A percentile compares a stretch with the other conserved stretches of the same genome.
phyloP scores from a whole-genome alignment of 2,888 invertebrate genomes.

The Eumacrocentrus americanus region DNA sequence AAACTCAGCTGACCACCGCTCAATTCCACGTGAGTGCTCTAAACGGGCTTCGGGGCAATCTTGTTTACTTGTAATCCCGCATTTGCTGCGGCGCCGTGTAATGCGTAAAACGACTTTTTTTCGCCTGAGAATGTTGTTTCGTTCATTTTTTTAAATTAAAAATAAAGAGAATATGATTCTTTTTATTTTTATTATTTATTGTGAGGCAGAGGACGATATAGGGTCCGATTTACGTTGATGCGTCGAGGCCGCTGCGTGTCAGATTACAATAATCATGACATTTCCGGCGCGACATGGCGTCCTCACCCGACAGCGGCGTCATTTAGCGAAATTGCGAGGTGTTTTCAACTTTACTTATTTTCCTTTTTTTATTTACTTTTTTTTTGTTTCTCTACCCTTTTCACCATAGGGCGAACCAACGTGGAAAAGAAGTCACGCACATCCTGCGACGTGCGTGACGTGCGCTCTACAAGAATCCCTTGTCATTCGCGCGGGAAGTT shows the following conservation, averaged over 20 bases:
- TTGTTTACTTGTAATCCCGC: neutral
- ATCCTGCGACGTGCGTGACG: conserved; percentile 33
- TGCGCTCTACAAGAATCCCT: conserved; percentile 2
- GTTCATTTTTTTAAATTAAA: too few species aligned
- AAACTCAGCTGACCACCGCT: neutral
- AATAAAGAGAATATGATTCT: too few species aligned
- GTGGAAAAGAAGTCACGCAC: conserved; percentile 33
- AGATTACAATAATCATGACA: conserved; percentile 25
- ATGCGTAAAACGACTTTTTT: neutral
- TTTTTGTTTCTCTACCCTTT: conserved; percentile 5
- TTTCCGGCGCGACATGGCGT: conserved; percentile 18
- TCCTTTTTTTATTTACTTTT: conserved; percentile 14
- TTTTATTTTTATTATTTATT: too few species aligned
- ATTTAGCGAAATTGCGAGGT: conserved; percentile 22
- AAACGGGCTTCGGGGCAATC: neutral
- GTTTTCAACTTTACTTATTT: conserved; percentile 6
- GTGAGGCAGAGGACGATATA: neutral
- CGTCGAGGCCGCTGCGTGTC: neutral
- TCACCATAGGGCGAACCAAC: neutral
- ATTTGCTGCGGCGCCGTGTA: neutral
- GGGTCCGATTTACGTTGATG: conserved; percentile 2
- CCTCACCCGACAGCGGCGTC: neutral
- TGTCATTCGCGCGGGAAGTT: neutral
- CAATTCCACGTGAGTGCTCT: neutral
- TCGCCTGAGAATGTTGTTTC: too few species aligned